Base-by-base conservation (phyloP, 2,888 invertebrate genomes). In the Tetramorium bicarinatum region DNA sequence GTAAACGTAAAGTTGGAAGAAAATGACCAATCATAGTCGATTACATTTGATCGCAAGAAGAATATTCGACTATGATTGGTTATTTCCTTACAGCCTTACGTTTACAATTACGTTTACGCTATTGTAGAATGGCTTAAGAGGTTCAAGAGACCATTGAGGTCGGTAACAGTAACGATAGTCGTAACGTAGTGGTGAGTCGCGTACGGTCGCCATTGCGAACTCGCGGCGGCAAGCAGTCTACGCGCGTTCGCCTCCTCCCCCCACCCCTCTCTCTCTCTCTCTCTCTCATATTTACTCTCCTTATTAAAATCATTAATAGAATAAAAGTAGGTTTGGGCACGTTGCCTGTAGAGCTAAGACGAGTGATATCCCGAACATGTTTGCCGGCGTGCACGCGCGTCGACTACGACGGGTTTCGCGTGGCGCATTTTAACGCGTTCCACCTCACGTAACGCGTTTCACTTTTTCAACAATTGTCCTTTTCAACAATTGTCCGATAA, bases 161-260 rank as follows among this genome's bases (percentile, higher is more conserved):
- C 29, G 29, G 29, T 34, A 34, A 34, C 4, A 34, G 29, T 34
- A 34, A 18, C 41, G 21, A 25, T 54, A 9, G 21, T 15, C 21
- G 15, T 29, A 29, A 34, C 4, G 29, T 54, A 66, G 7, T 67
- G 18, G 6, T 34, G n/a, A 34, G 29, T 11, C 71, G 54, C 47
- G 75, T 71, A 52, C 29, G 29, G 29, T 34, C 29, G 29, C 29
- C 29, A 34, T 34, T 0, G 62, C 52, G 82, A 72, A 34, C 72
- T 34, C 29, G 66, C 83, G 89, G 89, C 89, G 87, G 86, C 88
- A 88, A 54, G 82, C 89, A 85, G 87, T 89, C 89, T 89, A 88
- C 86, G 83, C 15, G 74, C 15, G 44, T 44, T 15, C 21, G 44
- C 29, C 11, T 13, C 15, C 3, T 11, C 7, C 3, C 1, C 2